Evolutionary conservation across 2,888 invertebrate genomes (phyloP).

Genomic region (Hypolimnas misippus): DNA sequence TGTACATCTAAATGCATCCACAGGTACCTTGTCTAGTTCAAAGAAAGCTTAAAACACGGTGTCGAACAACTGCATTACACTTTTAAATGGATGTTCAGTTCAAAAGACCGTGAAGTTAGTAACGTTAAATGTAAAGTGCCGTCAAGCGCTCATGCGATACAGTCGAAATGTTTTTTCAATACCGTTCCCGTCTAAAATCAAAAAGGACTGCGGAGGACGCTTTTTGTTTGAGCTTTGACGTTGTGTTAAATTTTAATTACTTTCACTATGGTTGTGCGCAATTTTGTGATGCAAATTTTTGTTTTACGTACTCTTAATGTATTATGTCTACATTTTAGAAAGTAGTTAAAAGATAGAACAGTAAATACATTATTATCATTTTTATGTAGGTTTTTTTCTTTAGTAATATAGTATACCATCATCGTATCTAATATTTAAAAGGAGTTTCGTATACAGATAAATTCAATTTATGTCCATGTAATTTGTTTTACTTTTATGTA

Average conservation of each 20-base stretch:
- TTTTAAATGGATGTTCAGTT: slow-evolving; percentile 18
- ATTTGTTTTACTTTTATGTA: too few species aligned
- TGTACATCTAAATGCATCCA: neutral
- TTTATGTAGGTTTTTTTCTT: too few species aligned
- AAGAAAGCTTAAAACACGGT: slow-evolving; percentile 1
- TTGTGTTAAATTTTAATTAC: slow-evolving; percentile 25
- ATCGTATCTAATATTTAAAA: too few species aligned
- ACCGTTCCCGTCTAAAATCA: slow-evolving; percentile 12
- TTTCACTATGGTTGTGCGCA: neutral
- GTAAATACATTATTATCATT: too few species aligned
- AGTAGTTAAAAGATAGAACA: neutral
- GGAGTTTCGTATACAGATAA: too few species aligned
- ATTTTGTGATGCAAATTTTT: slow-evolving; percentile 1
- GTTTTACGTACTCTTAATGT: neutral
- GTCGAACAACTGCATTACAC: slow-evolving; percentile 17
- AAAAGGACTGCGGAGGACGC: slow-evolving; percentile 14
- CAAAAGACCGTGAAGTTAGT: slow-evolving; percentile 19
- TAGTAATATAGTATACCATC: too few species aligned
- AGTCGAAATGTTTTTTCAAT: slow-evolving; percentile 17
- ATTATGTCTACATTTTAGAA: neutral
- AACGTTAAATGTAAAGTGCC: slow-evolving; percentile 4
- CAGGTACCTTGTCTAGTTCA: neutral
- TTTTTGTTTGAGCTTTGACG: slow-evolving; percentile 27
- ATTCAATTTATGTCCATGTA: too few species aligned
- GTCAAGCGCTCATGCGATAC: slow-evolving; percentile 9